A percentile compares a stretch with the other conserved stretches of the same genome.
phyloP scores from a whole-genome alignment of 2,113 vertebrate genomes.

The Herpetotheres cachinnans region DNA sequence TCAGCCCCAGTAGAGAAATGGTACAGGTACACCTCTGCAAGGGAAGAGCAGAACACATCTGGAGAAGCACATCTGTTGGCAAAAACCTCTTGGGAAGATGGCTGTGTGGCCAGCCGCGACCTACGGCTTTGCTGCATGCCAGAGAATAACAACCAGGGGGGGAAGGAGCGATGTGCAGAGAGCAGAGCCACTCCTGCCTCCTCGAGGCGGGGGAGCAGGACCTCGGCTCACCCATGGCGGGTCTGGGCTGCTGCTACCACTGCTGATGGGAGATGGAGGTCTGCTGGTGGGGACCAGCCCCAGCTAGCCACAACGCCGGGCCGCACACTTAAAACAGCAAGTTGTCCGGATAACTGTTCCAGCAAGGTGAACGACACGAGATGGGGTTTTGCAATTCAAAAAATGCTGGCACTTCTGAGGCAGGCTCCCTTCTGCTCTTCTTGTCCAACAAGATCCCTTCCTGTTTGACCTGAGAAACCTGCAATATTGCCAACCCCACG shows the following conservation, averaged over 20 bases:
- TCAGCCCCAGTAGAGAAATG: not conserved
- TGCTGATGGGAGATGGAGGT: not conserved
- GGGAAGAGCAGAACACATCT: not conserved
- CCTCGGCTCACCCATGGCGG: fast-evolving
- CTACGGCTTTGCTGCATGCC: not conserved
- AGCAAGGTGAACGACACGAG: fast-evolving
- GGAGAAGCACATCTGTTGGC: not conserved
- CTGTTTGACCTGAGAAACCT: slow-evolving; percentile 52
- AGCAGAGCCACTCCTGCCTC: not conserved
- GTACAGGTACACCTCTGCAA: not conserved
- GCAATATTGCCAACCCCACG: slow-evolving; percentile 29
- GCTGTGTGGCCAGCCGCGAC: not conserved
- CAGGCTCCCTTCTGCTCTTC: slow-evolving; percentile 13
- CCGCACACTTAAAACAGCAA: fast-evolving
- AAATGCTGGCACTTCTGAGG: not conserved
- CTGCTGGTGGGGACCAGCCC: not conserved
- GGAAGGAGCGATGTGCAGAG: not conserved
- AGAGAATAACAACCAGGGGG: not conserved
- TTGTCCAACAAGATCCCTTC: slow-evolving; percentile 51
- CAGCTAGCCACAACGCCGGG: fast-evolving
- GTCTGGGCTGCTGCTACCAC: not conserved
- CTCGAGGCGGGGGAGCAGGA: not conserved
- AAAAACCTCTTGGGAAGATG: not conserved
- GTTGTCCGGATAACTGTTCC: not conserved
- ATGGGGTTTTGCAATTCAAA: slow-evolving; percentile 38